phyloP scores from a whole-genome alignment of 2,113 vertebrate species.

The Perca schrenkii region DNA sequence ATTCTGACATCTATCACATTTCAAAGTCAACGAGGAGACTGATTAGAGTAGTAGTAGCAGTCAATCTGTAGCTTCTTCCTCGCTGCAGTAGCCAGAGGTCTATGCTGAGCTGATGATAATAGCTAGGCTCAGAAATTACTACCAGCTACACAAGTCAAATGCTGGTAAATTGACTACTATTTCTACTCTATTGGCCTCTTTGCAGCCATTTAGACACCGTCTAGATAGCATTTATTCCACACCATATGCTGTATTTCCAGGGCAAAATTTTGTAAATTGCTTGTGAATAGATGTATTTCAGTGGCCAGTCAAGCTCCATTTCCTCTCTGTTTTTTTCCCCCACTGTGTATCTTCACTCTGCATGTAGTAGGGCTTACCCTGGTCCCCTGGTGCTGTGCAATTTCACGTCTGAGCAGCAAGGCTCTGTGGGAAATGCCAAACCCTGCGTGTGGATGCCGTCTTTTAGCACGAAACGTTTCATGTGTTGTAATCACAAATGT shows the following conservation, averaged over 20 bases:
- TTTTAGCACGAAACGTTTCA: constrained; percentile 23
- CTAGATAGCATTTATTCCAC: not conserved
- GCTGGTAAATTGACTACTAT: not conserved
- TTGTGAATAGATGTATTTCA: constrained; percentile 1
- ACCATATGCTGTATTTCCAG: not conserved
- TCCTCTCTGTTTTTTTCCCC: constrained; percentile 11
- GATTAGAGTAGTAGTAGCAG: not conserved
- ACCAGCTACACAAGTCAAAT: not conserved
- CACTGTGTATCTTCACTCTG: not conserved
- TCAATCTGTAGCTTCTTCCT: not conserved
- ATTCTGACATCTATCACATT: not conserved
- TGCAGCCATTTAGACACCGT: not conserved
- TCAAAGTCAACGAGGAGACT: not conserved
- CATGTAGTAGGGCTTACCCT: not conserved
- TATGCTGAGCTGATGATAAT: not conserved
- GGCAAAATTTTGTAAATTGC: not conserved
- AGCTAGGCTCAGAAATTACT: not conserved
- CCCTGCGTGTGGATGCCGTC: constrained; percentile 3
- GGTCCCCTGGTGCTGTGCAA: constrained; percentile 21
- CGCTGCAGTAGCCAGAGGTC: not conserved
- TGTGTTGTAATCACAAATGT: constrained; percentile 40
- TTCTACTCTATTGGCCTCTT: not conserved
- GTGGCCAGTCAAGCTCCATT: not conserved
- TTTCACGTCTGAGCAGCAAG: constrained; percentile 38
- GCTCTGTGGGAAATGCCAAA: constrained; percentile 47